Evolutionary conservation across 1,140 invertebrate genomes (phyloP).

Genomic region (Orius insidiosus): DNA sequence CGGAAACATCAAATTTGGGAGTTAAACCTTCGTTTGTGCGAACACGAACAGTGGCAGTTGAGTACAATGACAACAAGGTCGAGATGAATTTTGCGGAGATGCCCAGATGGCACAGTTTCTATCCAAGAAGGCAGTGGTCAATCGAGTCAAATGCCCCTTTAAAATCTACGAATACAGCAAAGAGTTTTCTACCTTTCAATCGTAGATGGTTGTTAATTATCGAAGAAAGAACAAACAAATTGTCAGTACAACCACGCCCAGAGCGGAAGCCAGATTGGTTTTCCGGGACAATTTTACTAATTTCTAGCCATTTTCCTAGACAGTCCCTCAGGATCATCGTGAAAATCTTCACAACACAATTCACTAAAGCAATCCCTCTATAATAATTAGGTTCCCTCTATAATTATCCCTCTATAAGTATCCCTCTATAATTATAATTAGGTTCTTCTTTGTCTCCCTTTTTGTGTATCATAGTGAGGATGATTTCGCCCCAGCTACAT

Average conservation of each 20-base stretch:
- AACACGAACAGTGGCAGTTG: conserved; percentile 11
- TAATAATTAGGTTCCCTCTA: conserved; percentile 16
- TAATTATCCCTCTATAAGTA: conserved; percentile 15
- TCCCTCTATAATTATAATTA: conserved; percentile 14
- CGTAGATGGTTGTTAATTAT: conserved; percentile 13
- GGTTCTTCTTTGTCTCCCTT: conserved; percentile 16
- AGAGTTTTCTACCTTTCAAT: conserved; percentile 14
- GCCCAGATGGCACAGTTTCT: conserved; percentile 18
- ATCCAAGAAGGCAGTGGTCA: conserved; percentile 16
- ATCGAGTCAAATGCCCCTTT: conserved; percentile 19
- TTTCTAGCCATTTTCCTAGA: conserved; percentile 13
- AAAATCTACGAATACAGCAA: conserved; percentile 20
- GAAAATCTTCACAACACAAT: conserved; percentile 18
- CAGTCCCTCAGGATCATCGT: conserved; percentile 14
- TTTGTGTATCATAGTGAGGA: conserved; percentile 15
- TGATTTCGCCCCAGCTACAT: no score
- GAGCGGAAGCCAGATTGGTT: conserved; percentile 17
- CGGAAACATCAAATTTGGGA: conserved; percentile 9
- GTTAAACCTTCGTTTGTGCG: conserved; percentile 5
- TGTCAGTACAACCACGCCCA: conserved; percentile 13
- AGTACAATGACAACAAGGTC: conserved; percentile 17
- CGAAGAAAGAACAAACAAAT: conserved; percentile 15
- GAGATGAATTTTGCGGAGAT: conserved; percentile 18
- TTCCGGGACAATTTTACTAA: conserved; percentile 14
- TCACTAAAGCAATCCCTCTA: conserved; percentile 16